Percentiles rank a stretch among this genome's conserved stretches.
Evolutionary conservation across 37 sponge, comb jelly and placozoan genomes (phyloP).

Genomic region (Crambe crambe): DNA sequence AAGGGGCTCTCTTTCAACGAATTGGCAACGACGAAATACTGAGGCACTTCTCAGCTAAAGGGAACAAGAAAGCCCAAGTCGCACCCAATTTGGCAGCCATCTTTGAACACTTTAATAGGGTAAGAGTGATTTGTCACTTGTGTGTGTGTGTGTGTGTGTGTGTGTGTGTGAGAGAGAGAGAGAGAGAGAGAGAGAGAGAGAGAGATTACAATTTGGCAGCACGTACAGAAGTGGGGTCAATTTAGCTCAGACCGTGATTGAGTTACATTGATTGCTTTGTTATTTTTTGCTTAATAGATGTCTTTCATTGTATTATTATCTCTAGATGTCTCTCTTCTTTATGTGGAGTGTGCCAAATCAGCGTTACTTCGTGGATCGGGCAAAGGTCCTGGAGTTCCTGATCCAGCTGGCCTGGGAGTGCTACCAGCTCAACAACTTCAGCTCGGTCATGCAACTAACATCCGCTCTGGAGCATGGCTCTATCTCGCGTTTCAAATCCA

Average conservation of each 20-base stretch:
- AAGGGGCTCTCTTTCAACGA: slow-evolving; percentile 37
- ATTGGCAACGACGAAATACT: slow-evolving; percentile 45
- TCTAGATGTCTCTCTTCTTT: slow-evolving; percentile 61
- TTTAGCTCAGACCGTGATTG: too few relatives aligned
- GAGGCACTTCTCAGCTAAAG: slow-evolving; percentile 34
- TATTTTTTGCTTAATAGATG: background rate
- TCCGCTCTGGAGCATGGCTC: slow-evolving; percentile 57
- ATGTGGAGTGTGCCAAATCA: slow-evolving; percentile 62
- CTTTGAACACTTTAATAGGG: slow-evolving; percentile 64
- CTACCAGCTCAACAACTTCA: slow-evolving; percentile 54
- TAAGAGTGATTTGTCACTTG: slow-evolving; percentile 16
- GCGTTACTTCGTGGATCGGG: slow-evolving; percentile 20
- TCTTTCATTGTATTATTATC: background rate
- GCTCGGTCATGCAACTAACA: slow-evolving; percentile 56
- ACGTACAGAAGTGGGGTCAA: too few relatives aligned
- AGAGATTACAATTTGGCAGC: too few relatives aligned
- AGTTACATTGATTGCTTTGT: background rate
- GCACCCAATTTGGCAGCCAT: slow-evolving; percentile 55
- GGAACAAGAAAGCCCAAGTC: slow-evolving; percentile 20
- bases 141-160: slow-evolving; percentile 19
- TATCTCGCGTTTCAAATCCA: slow-evolving; percentile 25
- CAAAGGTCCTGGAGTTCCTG: slow-evolving; percentile 42
- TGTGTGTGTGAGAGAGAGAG: slow-evolving; percentile 40
- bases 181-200: too few relatives aligned
- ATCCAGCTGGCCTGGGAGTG: slow-evolving; percentile 37